These are phyloP conservation scores for Terebella lapidaria DNA, from an alignment of 2,888 invertebrate species.

Conservation along the genomic window DNA sequence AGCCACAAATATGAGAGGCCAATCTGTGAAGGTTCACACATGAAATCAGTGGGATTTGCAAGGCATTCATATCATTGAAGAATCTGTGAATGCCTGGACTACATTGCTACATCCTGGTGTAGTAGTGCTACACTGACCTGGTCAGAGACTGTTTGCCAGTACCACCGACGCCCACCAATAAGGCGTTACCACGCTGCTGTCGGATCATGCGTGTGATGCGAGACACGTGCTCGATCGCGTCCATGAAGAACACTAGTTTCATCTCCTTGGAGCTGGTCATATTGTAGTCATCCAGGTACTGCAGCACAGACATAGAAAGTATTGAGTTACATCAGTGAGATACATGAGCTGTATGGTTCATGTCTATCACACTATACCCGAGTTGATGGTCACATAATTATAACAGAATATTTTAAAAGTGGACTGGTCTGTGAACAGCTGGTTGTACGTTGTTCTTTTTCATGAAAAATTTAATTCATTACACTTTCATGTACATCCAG, in stretches of 20 bases:
- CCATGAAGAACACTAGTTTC: slow-evolving; percentile 78
- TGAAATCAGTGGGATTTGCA: not conserved
- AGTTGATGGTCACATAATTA: too few species aligned
- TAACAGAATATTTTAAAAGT: too few species aligned
- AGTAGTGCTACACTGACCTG: slow-evolving; percentile 37
- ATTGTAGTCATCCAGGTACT: slow-evolving; percentile 82
- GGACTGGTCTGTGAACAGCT: too few species aligned
- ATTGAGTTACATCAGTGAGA: too few species aligned
- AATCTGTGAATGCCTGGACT: not conserved
- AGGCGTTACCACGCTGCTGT: slow-evolving; percentile 53
- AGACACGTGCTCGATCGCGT: slow-evolving; percentile 53
- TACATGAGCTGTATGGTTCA: too few species aligned
- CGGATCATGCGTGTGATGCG: slow-evolving; percentile 53
- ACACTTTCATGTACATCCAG: too few species aligned
- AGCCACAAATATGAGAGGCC: slow-evolving; percentile 51
- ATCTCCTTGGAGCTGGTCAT: slow-evolving; percentile 71
- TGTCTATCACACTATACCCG: too few species aligned
- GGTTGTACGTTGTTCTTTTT: too few species aligned
- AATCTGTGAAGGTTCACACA: too few species aligned
- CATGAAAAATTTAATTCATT: too few species aligned
- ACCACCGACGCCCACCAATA: slow-evolving; percentile 54
- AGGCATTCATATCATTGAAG: too few species aligned
- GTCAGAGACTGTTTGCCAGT: slow-evolving; percentile 55
- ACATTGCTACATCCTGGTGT: too few species aligned
- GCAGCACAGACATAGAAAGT: slow-evolving; percentile 12